These are phyloP conservation scores for Leptobrachium leishanense DNA, from an alignment of 2,113 vertebrate genomes.

Conservation along the genomic window DNA sequence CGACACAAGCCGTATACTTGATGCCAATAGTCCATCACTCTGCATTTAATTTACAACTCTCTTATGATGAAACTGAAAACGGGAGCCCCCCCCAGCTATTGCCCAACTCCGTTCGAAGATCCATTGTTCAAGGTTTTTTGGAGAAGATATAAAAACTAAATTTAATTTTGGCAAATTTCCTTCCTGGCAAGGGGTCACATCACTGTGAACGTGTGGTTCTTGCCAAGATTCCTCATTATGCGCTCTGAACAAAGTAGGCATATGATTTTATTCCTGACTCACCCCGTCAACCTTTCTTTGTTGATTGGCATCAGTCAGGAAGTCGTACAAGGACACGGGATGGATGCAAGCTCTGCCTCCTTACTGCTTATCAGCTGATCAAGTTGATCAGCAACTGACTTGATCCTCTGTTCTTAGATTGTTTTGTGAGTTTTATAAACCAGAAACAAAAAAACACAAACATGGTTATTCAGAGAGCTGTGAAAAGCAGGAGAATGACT, in stretches of 20 bases:
- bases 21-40: background rate
- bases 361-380: background rate
- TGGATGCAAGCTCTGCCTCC: background rate
- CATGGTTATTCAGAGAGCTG: too few relatives aligned
- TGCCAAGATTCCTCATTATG: constrained; percentile 38
- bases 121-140: constrained; percentile 35
- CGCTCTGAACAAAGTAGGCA: constrained; percentile 37
- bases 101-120: constrained; percentile 9
- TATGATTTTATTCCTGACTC: constrained; percentile 13
- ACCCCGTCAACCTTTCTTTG: constrained; percentile 21
- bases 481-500: too few relatives aligned
- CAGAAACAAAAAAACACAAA: too few relatives aligned
- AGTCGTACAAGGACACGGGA: constrained; percentile 34
- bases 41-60: constrained; percentile 4
- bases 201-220: background rate
- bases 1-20: too few relatives aligned
- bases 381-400: too few relatives aligned
- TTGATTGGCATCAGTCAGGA: constrained; percentile 33
- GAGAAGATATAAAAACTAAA: constrained; percentile 11
- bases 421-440: too few relatives aligned
- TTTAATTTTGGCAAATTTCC: constrained; percentile 28
- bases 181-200: background rate
- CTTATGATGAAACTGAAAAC: background rate
- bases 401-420: too few relatives aligned
- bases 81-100: background rate